Conservation (phyloP, 2,797 vertebrate species). For the Sebastes minor region DNA sequence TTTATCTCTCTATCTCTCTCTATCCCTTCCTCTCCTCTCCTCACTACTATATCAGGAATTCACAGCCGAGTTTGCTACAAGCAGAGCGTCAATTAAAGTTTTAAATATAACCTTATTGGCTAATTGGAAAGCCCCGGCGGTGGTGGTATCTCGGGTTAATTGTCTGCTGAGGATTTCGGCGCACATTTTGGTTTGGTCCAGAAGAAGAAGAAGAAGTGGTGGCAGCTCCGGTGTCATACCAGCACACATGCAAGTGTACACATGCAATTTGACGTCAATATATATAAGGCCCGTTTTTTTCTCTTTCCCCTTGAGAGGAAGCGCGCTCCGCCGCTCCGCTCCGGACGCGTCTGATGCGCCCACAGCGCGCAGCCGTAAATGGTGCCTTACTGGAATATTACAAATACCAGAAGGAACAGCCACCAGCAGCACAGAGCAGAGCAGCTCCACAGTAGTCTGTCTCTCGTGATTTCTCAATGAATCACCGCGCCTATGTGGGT, state of each 20-base stretch:
- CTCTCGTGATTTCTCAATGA: conserved; percentile 38
- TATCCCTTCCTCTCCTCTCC: background rate
- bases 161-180: conserved; percentile 2
- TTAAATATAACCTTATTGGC: conserved; percentile 11
- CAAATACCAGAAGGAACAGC: conserved; percentile 24
- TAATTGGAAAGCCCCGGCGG: conserved; percentile 1
- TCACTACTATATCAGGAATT: conserved; percentile 45
- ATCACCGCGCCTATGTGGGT: conserved; percentile 38
- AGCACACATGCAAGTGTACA: conserved; percentile 40
- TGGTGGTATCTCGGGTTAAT: conserved; percentile 1
- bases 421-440: background rate
- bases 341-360: conserved; percentile 36
- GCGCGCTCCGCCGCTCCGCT: background rate
- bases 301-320: conserved; percentile 1
- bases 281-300: background rate
- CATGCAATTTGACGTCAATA: conserved; percentile 66
- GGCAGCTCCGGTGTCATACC: conserved; percentile 12
- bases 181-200: background rate
- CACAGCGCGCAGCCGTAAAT: conserved; percentile 32
- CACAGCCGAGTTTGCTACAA: conserved; percentile 29
- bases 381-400: conserved; percentile 41
- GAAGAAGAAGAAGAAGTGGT: background rate
- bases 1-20: conserved; percentile 14
- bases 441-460: conserved; percentile 26
- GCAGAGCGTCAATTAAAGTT: conserved; percentile 52